Base-by-base conservation (phyloP, 2,888 invertebrate genomes). In the Acrocyrtus sp. region DNA sequence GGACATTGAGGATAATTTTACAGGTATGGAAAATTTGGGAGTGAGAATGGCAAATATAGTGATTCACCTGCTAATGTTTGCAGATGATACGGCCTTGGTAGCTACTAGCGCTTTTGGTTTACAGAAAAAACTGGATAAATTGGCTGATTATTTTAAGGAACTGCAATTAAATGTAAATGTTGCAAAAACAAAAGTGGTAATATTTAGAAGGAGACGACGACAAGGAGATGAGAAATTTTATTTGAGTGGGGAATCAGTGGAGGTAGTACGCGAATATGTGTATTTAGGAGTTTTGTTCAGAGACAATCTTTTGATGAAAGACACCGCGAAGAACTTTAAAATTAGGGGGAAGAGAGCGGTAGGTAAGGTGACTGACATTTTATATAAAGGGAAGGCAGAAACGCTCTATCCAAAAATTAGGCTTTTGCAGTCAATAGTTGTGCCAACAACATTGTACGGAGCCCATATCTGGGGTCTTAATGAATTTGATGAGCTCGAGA, bases 121-220 rank as follows among this genome's bases (percentile, higher is more conserved):
- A 1, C 72, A 74, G 29, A 60, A 47, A 19, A 75, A 76, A 45
- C 57, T 74, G 0, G 26, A 68, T 45, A 15, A 21, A 0, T 39
- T 78, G 5, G 5, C 12, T 1, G 15, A 34, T 15, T 74, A 74
- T 29, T 65, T 74, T 34, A n/a, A 41, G 0, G 21, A 29, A 3
- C 45, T 67, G 1, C 15, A 21, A 0, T 41, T 77, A 1, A 19
- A 50, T 0, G 69, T 74, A 0, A 77, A 77, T 27, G 15, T 72
- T 0, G 39, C 3, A 10, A 77, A 77, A 54, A 75, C 77, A 3
- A 75, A 77, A 54, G 27, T 75, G 2, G 57, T 77, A 3, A 41
- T 63, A 1, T 75, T 77, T 53, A 58, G 73, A n/a, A 75, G 67
- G 54, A 53, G 61, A 4, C 53, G 12, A 34, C 10, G 53, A 19